A percentile compares a stretch with the other conserved stretches of the same genome.
Evolutionary conservation across 2,888 invertebrate species (phyloP).

Genomic region (Hydrotaea diabolus): DNA sequence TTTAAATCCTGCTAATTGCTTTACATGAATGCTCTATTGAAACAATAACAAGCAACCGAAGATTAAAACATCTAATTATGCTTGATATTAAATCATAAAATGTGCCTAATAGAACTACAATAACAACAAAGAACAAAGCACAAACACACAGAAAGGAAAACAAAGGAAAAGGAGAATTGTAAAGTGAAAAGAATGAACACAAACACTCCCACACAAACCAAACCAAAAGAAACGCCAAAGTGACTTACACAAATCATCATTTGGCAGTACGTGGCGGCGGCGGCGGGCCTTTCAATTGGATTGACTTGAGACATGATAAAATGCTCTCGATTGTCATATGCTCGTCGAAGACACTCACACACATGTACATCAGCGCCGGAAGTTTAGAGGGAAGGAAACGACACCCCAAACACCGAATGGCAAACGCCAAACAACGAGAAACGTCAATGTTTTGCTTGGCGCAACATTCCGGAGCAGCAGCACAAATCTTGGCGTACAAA

Average conservation of each 20-base stretch:
- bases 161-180: not conserved
- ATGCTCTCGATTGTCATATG: constrained; percentile 6
- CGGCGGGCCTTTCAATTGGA: not conserved
- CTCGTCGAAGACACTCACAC: not conserved
- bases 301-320: constrained; percentile 13
- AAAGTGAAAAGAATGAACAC: not conserved
- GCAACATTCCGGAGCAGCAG: constrained; percentile 38
- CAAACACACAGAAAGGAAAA: not conserved
- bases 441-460: constrained; percentile 36
- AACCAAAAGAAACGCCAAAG: not conserved
- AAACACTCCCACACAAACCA: no score
- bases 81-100: not conserved
- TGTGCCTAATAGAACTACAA: not conserved
- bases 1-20: constrained; percentile 12
- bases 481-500: constrained; percentile 35
- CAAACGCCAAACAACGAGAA: not conserved
- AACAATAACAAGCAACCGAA: not conserved
- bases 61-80: constrained; percentile 18
- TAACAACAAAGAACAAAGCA: not conserved
- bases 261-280: no score
- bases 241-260: not conserved
- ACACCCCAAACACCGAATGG: not conserved
- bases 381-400: not conserved
- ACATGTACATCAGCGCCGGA: not conserved
- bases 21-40: not conserved